Percentiles rank a stretch among this genome's conserved stretches.
Conservation (phyloP, 2,797 vertebrate species). For the Propithecus perrieri region DNA sequence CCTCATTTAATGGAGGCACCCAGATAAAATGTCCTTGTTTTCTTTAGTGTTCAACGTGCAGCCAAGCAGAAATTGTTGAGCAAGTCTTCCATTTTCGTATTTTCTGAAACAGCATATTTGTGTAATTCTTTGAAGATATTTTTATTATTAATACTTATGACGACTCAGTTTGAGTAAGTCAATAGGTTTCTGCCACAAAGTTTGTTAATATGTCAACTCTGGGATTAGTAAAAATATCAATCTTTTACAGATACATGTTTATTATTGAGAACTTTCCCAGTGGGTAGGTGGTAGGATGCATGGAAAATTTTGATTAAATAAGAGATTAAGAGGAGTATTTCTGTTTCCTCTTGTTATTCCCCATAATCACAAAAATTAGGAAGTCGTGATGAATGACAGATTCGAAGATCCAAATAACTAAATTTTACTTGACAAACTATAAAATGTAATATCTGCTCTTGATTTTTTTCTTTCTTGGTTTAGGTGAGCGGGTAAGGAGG, state of each 20-base stretch:
- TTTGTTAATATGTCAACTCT: not conserved
- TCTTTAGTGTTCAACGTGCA: slow-evolving; percentile 25
- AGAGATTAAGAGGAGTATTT: not conserved
- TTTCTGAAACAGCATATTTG: not conserved
- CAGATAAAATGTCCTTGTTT: slow-evolving; percentile 29
- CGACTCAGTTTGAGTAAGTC: not conserved
- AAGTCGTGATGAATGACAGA: not conserved
- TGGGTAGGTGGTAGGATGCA: not conserved
- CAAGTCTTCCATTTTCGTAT: not conserved
- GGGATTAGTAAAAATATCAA: slow-evolving; percentile 8
- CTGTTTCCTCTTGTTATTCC: not conserved
- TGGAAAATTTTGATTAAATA: not conserved
- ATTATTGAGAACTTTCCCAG: not conserved
- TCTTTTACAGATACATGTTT: slow-evolving; percentile 20
- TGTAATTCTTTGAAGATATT: not conserved
- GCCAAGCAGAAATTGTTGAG: slow-evolving; percentile 31
- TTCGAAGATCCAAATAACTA: slow-evolving; percentile 41
- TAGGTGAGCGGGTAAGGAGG: not conserved
- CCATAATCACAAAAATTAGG: not conserved
- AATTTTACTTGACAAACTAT: slow-evolving; percentile 30
- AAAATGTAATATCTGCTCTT: not conserved
- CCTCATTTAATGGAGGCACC: slow-evolving; percentile 27
- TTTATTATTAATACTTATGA: slow-evolving; percentile 23
- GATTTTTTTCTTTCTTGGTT: not conserved
- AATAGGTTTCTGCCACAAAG: slow-evolving; percentile 9